Evolutionary conservation across 2,113 vertebrate species (phyloP).

Genomic region (Potamarius usumacintae): DNA sequence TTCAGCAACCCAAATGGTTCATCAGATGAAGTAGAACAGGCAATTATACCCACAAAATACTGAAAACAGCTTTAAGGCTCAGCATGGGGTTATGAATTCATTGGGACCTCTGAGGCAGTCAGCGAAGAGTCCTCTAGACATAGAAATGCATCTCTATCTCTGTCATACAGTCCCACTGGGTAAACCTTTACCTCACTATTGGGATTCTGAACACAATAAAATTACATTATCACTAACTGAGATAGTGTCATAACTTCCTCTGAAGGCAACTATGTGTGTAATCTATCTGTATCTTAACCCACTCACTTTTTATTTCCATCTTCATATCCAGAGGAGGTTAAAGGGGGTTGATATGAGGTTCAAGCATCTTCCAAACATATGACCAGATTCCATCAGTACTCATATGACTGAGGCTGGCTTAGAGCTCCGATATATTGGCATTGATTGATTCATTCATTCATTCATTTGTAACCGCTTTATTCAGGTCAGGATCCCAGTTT

Average conservation of each 20-base stretch:
- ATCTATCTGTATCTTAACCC: slow-evolving; percentile 41
- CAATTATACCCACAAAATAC: slow-evolving; percentile 68
- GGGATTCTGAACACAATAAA: slow-evolving; percentile 48
- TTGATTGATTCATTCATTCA: neutral
- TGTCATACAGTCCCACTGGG: slow-evolving; percentile 9
- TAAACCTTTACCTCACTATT: slow-evolving; percentile 29
- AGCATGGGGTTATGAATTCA: slow-evolving; percentile 43
- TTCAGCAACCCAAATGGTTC: slow-evolving; percentile 58
- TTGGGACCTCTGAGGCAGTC: neutral
- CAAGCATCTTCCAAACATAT: neutral
- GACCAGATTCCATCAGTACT: neutral
- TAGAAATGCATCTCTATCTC: neutral
- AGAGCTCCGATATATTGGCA: neutral
- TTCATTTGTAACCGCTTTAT: neutral
- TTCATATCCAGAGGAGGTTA: slow-evolving; percentile 31
- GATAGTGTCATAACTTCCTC: slow-evolving; percentile 39
- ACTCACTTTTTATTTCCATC: slow-evolving; percentile 31
- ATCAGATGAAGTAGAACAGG: slow-evolving; percentile 64
- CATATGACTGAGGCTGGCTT: slow-evolving; percentile 20
- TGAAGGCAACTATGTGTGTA: slow-evolving; percentile 39
- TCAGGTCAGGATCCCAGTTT: neutral
- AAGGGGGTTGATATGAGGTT: neutral
- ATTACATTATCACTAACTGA: slow-evolving; percentile 41
- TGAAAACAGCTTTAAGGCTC: slow-evolving; percentile 49
- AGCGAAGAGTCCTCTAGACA: neutral